Evolutionary conservation across 2,113 vertebrate species (phyloP).

Genomic region (Cygnus atratus): DNA sequence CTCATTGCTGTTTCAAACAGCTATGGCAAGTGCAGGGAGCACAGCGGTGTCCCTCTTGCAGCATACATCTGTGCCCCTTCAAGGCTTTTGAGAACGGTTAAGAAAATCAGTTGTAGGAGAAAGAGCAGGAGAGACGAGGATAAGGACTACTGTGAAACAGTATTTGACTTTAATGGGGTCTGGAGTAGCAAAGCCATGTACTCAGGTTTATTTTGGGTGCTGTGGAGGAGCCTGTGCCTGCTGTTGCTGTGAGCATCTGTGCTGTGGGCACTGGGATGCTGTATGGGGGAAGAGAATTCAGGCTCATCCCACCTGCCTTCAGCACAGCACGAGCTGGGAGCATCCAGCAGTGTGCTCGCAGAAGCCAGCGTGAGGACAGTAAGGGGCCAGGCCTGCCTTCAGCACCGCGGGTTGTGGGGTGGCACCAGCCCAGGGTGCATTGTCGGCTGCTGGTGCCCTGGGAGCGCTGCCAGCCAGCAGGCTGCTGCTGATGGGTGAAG

Average conservation of each 20-base stretch:
- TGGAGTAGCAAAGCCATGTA: accelerated
- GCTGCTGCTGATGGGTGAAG: neutral
- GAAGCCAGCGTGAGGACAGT: neutral
- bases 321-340: accelerated
- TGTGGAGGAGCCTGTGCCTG: no score
- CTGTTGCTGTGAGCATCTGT: neutral
- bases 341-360: neutral
- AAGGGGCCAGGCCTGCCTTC: neutral
- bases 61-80: accelerated
- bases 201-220: neutral
- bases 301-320: neutral
- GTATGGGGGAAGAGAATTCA: no score
- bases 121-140: neutral
- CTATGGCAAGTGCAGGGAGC: neutral
- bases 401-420: neutral
- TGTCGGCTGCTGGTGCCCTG: neutral
- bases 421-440: neutral
- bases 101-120: neutral
- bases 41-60: accelerated
- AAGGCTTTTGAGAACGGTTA: neutral
- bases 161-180: neutral
- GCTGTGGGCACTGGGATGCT: accelerated
- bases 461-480: neutral
- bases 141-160: neutral
- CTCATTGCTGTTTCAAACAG: neutral